These are phyloP conservation scores for Tryphoninae sp. DNA, from an alignment of 2,888 invertebrate species.

Conservation along the genomic window DNA sequence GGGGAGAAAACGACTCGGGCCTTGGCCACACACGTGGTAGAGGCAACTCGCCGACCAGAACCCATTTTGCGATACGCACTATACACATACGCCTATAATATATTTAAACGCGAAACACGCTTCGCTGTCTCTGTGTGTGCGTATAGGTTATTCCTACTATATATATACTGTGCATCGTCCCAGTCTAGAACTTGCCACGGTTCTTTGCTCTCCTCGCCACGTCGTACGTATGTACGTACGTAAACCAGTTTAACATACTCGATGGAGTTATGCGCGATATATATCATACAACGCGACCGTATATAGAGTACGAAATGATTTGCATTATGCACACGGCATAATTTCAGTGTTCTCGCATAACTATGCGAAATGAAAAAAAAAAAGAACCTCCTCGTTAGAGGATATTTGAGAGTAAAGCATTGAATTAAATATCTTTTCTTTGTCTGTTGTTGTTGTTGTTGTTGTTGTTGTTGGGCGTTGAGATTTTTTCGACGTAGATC, in stretches of 20 bases:
- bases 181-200: conserved; percentile 13
- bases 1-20: neutral
- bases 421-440: neutral
- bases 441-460: neutral
- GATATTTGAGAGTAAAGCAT: neutral
- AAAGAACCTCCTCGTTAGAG: neutral
- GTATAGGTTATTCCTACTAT: neutral
- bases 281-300: neutral
- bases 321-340: conserved; percentile 1
- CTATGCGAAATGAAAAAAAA: neutral
- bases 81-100: neutral
- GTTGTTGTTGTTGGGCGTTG: neutral
- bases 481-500: neutral
- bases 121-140: too few relatives aligned
- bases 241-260: neutral
- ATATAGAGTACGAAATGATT: conserved; percentile 4
- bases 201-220: conserved; percentile 21
- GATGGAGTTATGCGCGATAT: neutral
- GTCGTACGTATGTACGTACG: neutral
- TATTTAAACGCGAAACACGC: conserved; percentile 7
- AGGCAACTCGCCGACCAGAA: conserved; percentile 8
- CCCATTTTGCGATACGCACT: conserved; percentile 8
- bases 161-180: neutral
- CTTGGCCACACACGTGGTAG: conserved; percentile 26
- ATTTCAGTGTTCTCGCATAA: neutral